Base-by-base conservation (phyloP, 2,888 invertebrate species). In the Trachelus stipa region DNA sequence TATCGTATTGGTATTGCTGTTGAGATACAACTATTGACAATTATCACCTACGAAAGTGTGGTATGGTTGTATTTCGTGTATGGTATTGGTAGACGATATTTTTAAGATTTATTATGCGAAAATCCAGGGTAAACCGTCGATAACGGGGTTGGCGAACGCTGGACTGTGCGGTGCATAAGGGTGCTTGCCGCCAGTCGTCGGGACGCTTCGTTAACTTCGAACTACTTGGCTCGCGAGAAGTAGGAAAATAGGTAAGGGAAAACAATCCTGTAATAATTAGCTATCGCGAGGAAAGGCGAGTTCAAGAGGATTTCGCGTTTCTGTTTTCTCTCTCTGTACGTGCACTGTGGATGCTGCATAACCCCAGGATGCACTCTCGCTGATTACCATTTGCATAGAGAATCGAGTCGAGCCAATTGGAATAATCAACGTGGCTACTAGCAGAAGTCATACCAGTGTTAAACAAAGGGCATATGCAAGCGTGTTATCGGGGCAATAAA, bases 331-430 rank as follows among this genome's bases (percentile, higher is more conserved):
- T 71, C 35, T 23, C 35, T 35, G 23, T 15, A 35, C 76, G 78
- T 56, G 76, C 71, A n/a, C 31, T 9, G 71, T 33, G 71, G 33
- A 71, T 34, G 71, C 15, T 74, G 81, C 82, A 79, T 84, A 83
- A 86, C 83, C 82, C 81, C 85, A 79, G 81, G 87, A 83, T 80
- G 87, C 89, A 90, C 90, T 90, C 84, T 87, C 81, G 82, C 81
- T 89, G 90, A 90, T 90, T 90, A 88, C 86, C 84, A 87, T 86
- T 86, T 86, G 85, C 86, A 83, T 85, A 86, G 85, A 83, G 88
- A 85, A 86, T 88, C 84, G 85, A 80, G 76, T 73, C 71, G 78
- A 56, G 33, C 37, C 75, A 80, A 82, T 81, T 82, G 82, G 82
- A 78, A 80, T 82, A 82, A 85, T 86, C 84, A 83, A 81, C 82